Base-by-base conservation (phyloP, 1,140 invertebrate genomes). In the Drosophila aff. region DNA sequence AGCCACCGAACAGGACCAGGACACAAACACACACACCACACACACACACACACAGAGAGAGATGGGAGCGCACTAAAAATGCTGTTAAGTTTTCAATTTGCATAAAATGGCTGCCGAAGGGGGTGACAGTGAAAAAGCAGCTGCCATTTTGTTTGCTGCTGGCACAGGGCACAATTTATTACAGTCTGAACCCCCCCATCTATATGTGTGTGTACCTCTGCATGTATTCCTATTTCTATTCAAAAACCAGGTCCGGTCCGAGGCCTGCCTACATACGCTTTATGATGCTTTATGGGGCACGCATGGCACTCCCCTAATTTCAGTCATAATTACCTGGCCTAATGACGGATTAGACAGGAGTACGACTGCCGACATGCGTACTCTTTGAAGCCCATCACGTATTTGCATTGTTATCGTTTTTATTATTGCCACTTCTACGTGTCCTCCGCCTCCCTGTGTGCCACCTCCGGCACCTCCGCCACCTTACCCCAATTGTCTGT, bases 71-170 rank as follows among this genome's bases (percentile, higher is more conserved):
- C 66, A 79, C 76, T 79, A 79, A 79, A 79, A 79, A 79, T 79
- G 76, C 76, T 79, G 76, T 79, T 72, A 79, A 79, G 76, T 79
- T 79, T 79, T 79, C 76, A 79, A 79, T 79, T 79, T 72, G 76
- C 76, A 79, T 79, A 79, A 57, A 79, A 79, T 65, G 76, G 55
- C 36, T 57, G 65, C 23, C 49, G 11, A 43, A 33, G 31, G 36
- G 53, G 53, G 44, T 40, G 53, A 57, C 53, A 57, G 38, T 36
- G 50, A 46, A 78, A 79, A 72, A 72, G 65, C 76, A 78, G 66
- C 44, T 63, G 75, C 58, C 76, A 77, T 69, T 78, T 69, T 77
- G 74, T 77, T 77, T 76, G 62, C 46, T 57, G 55, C 58, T 53
- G 64, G 52, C 52, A 77, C 62, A 77, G 47, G 61, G 72, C 36